Evolutionary conservation across 2,113 vertebrate species (phyloP).

Genomic region (Podiceps cristatus): DNA sequence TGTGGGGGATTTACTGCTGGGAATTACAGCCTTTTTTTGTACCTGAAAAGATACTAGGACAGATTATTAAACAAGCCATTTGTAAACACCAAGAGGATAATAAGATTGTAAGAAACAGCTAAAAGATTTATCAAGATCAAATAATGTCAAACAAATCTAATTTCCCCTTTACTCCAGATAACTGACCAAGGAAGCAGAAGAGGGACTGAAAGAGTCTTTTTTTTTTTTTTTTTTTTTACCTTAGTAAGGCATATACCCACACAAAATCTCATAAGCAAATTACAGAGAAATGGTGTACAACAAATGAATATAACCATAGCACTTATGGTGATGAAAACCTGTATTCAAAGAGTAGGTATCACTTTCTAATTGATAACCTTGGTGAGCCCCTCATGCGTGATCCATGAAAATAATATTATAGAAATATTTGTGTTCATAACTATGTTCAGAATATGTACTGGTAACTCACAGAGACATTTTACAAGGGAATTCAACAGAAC

Average conservation of each 20-base stretch:
- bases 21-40: neutral
- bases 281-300: neutral
- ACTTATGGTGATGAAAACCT: fast-evolving
- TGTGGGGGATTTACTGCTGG: neutral
- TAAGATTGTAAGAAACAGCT: neutral
- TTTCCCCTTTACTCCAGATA: neutral
- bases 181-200: neutral
- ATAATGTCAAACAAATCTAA: neutral
- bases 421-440: neutral
- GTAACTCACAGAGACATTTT: neutral
- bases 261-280: neutral
- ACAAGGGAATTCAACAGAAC: neutral
- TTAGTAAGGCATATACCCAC: neutral
- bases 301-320: neutral
- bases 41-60: neutral
- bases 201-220: neutral
- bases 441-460: neutral
- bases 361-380: neutral
- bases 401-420: neutral
- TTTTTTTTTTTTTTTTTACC: neutral
- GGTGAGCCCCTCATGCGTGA: neutral
- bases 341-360: neutral
- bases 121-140: neutral
- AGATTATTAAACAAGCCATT: constrained; percentile 8
- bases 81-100: neutral